phyloP scores from a whole-genome alignment of 2,888 invertebrate genomes.

The Empis livida region DNA sequence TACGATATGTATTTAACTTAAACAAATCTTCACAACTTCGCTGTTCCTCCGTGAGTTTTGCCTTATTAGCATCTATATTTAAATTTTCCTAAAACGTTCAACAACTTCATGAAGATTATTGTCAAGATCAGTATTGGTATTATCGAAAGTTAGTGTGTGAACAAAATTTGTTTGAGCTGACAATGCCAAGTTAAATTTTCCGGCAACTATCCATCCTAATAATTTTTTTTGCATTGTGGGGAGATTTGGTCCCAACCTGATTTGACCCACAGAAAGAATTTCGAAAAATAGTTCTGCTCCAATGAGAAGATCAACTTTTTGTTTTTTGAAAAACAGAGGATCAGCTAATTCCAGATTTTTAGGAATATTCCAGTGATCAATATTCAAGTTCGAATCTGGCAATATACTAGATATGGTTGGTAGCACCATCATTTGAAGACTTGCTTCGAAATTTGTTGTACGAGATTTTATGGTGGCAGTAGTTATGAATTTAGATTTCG shows the following conservation, averaged over 20 bases:
- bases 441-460: neutral
- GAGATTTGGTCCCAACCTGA: conserved; percentile 8
- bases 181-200: neutral
- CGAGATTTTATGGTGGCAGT: neutral
- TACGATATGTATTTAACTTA: conserved; percentile 2
- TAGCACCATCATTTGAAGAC: neutral
- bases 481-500: neutral
- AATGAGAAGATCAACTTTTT: neutral
- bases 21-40: conserved; percentile 8
- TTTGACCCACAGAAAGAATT: conserved; percentile 11
- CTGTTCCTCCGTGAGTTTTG: conserved; percentile 6
- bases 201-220: conserved; percentile 9
- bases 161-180: no score
- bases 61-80: conserved; percentile 6
- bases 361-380: neutral
- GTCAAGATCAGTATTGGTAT: neutral
- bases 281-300: conserved; percentile 10
- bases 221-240: conserved; percentile 9
- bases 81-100: conserved; percentile 10
- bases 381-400: neutral
- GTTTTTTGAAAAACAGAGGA: neutral
- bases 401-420: neutral
- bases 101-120: neutral
- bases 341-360: neutral
- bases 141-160: no score